Evolutionary conservation across 2,888 invertebrate species (phyloP), one percentile per base, ranked within the genome.

Genomic region (Penaeus monodon): DNA sequence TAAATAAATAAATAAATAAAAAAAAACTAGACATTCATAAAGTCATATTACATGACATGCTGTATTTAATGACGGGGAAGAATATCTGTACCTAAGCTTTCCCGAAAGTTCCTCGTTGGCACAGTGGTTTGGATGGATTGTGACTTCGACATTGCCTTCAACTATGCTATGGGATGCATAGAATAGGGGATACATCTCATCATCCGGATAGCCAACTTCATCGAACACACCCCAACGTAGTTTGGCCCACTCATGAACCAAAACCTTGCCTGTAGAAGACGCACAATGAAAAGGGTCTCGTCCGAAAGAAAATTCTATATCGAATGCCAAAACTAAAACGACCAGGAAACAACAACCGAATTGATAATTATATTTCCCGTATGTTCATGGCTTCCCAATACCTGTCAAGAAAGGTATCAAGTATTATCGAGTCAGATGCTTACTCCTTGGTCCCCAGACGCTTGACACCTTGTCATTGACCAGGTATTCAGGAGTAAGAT

Each of bases 211-310:
- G 1, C 95, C 95, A 89, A 94, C 94, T 91, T 95, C 95, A 91
- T 95, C 95, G 91, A 95, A 95, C 12, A 95, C 94, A 6, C 95
- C 95, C 92, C 95, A 95, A 1, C 95, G 93, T 91, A 94, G 95
- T 92, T 94, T 95, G 8, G 94, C 94, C 93, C 95, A 95, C 91
- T 95, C 94, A 91, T 94, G 94, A 0, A 94, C 93, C 68, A 95
- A 91, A 8, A 93, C 92, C 74, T 94, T 93, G 65, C 92, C 90
- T 90, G 78, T 14, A 6, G 33, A 63, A 65, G 1, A 33, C 65
- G 6, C 4, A 22, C 29, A 4, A n/a, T 33, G 0, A 6, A 24
- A 33, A 24, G 27, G 12, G 29, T 27, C 6, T 27, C 33, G 6
- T 38, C 27, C 12, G 70, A 70, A 6, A 4, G 17, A n/a, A 70